phyloP scores from a whole-genome alignment of 2,888 invertebrate genomes.

The Monoplex corrugatus region DNA sequence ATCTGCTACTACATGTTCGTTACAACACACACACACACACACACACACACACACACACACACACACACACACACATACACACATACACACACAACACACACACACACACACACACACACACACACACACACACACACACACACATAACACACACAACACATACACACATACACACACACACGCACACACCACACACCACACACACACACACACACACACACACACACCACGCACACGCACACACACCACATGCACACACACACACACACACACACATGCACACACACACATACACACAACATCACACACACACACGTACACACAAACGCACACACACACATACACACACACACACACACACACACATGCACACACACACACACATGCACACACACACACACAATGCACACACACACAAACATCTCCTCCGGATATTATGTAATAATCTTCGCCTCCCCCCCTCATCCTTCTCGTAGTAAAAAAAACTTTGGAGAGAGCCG shows the following conservation, averaged over 20 bases:
- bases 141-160: not conserved
- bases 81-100: not conserved
- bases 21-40: not conserved
- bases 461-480: no score
- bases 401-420: not conserved
- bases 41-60: conserved; percentile 22
- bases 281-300: not conserved
- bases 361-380: no score
- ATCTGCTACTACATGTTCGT: no score
- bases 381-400: not conserved
- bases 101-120: not conserved
- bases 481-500: no score
- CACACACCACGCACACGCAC: no score
- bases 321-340: not conserved
- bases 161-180: not conserved
- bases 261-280: no score
- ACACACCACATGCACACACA: not conserved
- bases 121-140: not conserved
- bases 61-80: not conserved
- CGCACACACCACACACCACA: not conserved
- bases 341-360: not conserved
- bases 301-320: not conserved
- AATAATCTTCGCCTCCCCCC: no score
- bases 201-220: no score
- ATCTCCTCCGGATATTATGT: no score